A percentile compares a stretch with the other conserved stretches of the same genome.
Evolutionary conservation across 2,113 vertebrate genomes (phyloP).

Genomic region (Sclerurus mexicanus): DNA sequence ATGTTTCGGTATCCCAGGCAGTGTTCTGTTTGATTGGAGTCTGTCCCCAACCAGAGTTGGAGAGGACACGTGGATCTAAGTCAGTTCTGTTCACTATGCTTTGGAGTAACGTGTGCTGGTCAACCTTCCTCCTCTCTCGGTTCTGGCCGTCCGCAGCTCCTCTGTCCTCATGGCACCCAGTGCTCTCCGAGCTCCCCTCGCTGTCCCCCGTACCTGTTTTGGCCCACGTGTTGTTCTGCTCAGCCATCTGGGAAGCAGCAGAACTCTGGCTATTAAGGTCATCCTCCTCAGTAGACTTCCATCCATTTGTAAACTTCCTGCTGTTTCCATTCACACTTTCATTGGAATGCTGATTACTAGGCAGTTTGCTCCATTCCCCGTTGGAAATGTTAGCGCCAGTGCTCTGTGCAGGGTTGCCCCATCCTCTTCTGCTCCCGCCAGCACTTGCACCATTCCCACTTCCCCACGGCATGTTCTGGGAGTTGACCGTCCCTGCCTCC

Average conservation of each 20-base stretch:
- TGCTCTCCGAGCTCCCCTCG: constrained; percentile 86
- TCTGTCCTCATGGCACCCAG: constrained; percentile 83
- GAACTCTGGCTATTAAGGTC: constrained; percentile 72
- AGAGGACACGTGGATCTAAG: constrained; percentile 94
- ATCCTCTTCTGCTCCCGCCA: constrained; percentile 82
- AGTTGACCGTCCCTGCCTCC: constrained; percentile 81
- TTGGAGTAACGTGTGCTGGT: constrained; percentile 77
- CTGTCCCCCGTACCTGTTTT: constrained; percentile 80
- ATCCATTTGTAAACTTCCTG: constrained; percentile 89
- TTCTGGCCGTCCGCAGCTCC: constrained; percentile 69
- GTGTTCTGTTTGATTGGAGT: constrained; percentile 96
- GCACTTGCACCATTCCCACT: constrained; percentile 71
- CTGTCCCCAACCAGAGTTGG: constrained; percentile 98
- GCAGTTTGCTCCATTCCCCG: constrained; percentile 88
- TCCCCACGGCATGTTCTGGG: constrained; percentile 83
- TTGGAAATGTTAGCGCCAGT: constrained; percentile 78
- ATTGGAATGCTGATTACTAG: constrained; percentile 84
- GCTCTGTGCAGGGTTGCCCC: constrained; percentile 82
- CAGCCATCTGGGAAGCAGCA: constrained; percentile 59
- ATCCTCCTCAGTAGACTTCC: constrained; percentile 93
- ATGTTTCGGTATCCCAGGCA: constrained; percentile 88
- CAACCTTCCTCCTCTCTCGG: constrained; percentile 78
- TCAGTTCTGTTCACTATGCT: constrained; percentile 80
- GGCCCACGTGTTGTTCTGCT: constrained; percentile 79
- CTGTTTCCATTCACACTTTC: constrained; percentile 72